These are phyloP conservation scores for Pseudomugil gertrudae DNA, from an alignment of 2,797 vertebrate genomes.

Conservation along the genomic window DNA sequence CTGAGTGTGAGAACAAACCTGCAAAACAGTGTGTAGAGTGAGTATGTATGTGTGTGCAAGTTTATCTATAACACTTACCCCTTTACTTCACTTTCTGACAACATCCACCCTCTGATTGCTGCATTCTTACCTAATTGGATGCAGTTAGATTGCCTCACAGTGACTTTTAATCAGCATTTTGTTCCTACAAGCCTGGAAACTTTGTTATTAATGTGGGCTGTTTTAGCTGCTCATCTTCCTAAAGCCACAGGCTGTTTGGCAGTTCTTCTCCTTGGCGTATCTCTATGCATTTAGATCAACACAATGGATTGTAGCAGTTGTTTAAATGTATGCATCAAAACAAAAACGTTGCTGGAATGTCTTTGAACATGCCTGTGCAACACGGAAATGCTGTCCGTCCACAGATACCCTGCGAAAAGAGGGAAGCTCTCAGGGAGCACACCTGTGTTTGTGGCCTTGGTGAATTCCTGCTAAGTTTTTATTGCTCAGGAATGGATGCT, in stretches of 20 bases:
- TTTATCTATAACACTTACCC: conserved; percentile 2
- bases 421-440: conserved; percentile 62
- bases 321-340: conserved; percentile 69
- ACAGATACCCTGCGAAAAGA: conserved; percentile 43
- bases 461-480: conserved; percentile 62
- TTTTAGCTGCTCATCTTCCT: conserved; percentile 10
- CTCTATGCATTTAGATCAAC: conserved; percentile 37
- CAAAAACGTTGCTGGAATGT: conserved; percentile 69
- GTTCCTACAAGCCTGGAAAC: conserved; percentile 4
- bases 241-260: conserved; percentile 43
- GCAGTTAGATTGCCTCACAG: background rate
- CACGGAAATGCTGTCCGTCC: conserved; percentile 50
- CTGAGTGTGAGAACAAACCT: conserved; percentile 38
- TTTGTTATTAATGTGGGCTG: conserved; percentile 15
- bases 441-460: conserved; percentile 64
- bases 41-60: background rate
- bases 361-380: conserved; percentile 75
- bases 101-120: conserved; percentile 19
- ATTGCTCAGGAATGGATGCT: conserved; percentile 34
- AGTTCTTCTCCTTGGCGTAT: conserved; percentile 7
- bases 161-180: conserved; percentile 12
- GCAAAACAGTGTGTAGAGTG: conserved; percentile 1
- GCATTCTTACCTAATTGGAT: conserved; percentile 15
- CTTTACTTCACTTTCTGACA: background rate
- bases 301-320: conserved; percentile 38